Evolutionary conservation across 2,797 vertebrate species (phyloP), one percentile per base, ranked within the genome.

Genomic region (Gymnothorax reevesii): DNA sequence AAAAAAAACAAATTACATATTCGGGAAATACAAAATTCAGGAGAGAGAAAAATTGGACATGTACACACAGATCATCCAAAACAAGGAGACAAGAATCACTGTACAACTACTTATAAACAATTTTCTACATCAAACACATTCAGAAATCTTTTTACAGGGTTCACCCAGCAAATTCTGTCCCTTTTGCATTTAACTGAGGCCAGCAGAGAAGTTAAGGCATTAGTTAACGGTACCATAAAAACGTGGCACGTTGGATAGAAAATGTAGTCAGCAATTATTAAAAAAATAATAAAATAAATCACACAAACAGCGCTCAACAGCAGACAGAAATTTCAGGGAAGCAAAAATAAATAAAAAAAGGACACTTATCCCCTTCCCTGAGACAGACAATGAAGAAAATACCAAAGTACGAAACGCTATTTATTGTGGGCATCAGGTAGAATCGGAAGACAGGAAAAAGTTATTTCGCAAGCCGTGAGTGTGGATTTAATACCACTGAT

Each of bases 71-170:
- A 83, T 57, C 8, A 5, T 83, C 57, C 13, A 83, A 83, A 83
- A 87, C 77, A 90, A 88, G 17, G 25, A 83, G 59, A 60, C 83
- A 52, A 88, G 75, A 73, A 49, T 83, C 85, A 84, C 83, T 83
- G 71, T 87, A 90, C 85, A 88, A 84, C 88, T 82, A 87, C 77
- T 84, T 82, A 88, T 84, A 88, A 86, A 83, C 82, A 87, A 60
- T 86, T 79, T 60, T 84, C 66, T 82, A 82, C 77, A 69, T n/a
- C 64, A 25, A 69, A 22, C 86, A 69, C 88, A 87, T 59, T 84
- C 64, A 86, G 64, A n/a, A 87, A 57, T 84, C 83, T 88, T 84
- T 85, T 84, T 85, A 84, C 85, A 88, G 22, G 85, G 69, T 73
- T 66, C 85, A 83, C 75, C 85, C 86, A 83, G 54, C 49, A 49